Percentiles rank a stretch among this genome's conserved stretches.
Evolutionary conservation across 2,888 invertebrate species (phyloP).

Genomic region (Blera fallax): DNA sequence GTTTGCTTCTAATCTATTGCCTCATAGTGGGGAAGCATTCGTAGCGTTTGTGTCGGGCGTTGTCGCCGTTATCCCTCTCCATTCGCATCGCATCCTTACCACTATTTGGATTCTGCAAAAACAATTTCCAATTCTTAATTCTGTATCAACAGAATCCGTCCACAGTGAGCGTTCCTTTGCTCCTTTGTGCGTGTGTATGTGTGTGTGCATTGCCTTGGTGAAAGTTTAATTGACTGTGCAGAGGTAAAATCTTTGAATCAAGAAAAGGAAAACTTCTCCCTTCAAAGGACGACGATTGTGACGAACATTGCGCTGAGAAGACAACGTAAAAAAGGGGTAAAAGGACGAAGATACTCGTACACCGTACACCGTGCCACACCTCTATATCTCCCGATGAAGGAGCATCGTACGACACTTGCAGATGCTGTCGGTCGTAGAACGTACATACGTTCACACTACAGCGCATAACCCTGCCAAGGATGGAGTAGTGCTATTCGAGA

Average conservation of each 20-base stretch:
- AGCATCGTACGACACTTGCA: slow-evolving; percentile 58
- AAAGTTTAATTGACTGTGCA: slow-evolving; percentile 72
- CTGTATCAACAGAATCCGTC: slow-evolving; percentile 53
- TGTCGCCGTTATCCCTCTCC: slow-evolving; percentile 31
- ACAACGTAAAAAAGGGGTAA: background rate
- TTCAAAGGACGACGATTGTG: slow-evolving; percentile 24
- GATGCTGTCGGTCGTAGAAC: slow-evolving; percentile 17
- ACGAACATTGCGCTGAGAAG: background rate
- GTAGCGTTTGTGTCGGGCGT: slow-evolving; percentile 17
- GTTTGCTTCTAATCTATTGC: slow-evolving; percentile 34
- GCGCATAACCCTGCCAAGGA: background rate
- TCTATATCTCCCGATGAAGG: background rate
- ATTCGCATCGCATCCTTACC: background rate
- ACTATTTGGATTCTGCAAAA: slow-evolving; percentile 53
- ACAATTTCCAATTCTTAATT: slow-evolving; percentile 67
- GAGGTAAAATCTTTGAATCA: slow-evolving; percentile 69
- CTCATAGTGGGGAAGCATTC: background rate
- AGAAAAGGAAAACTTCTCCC: slow-evolving; percentile 62
- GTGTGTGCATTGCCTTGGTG: slow-evolving; percentile 56
- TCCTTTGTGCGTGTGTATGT: slow-evolving; percentile 11
- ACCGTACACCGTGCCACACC: background rate
- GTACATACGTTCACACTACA: slow-evolving; percentile 14
- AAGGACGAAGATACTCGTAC: too few relatives aligned
- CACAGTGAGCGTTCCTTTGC: background rate
- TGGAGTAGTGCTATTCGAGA: slow-evolving; percentile 13